Evolutionary conservation across 2,888 invertebrate species (phyloP).

Genomic region (Anoncus sp.): DNA sequence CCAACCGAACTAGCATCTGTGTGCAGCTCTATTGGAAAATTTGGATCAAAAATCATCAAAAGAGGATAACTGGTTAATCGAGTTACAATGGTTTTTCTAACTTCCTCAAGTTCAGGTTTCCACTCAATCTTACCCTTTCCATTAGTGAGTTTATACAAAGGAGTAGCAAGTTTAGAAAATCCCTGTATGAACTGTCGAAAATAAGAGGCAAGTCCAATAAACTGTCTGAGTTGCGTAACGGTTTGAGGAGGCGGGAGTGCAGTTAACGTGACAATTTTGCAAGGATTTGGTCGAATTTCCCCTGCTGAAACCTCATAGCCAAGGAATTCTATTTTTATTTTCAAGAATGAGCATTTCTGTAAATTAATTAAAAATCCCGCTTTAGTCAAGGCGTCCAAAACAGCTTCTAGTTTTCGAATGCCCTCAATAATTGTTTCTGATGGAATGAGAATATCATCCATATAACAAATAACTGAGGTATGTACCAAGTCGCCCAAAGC

Average conservation of each 20-base stretch:
- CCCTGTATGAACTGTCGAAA: constrained; percentile 64
- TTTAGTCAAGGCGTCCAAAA: constrained; percentile 52
- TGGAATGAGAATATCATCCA: constrained; percentile 18
- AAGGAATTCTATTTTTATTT: constrained; percentile 57
- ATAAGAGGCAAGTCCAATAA: constrained; percentile 66
- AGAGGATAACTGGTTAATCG: constrained; percentile 43
- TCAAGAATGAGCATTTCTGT: constrained; percentile 61
- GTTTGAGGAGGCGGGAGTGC: constrained; percentile 44
- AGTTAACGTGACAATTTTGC: constrained; percentile 52
- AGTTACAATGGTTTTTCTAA: constrained; percentile 49
- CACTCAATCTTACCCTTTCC: constrained; percentile 47
- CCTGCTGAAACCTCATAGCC: constrained; percentile 38
- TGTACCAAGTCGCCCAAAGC: constrained; percentile 15
- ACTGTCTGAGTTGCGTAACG: constrained; percentile 65
- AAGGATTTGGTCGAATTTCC: constrained; percentile 48
- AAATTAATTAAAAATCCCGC: constrained; percentile 64
- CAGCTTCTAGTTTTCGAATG: constrained; percentile 53
- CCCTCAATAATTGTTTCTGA: constrained; percentile 38
- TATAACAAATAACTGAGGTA: background rate
- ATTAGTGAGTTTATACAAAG: constrained; percentile 55
- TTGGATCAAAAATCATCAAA: constrained; percentile 57
- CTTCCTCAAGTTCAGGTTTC: constrained; percentile 35
- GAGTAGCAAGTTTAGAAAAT: constrained; percentile 52
- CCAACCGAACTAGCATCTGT: constrained; percentile 42
- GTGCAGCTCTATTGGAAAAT: constrained; percentile 30